phyloP scores from a whole-genome alignment of 2,113 vertebrate species.

The Arizona elegans region DNA sequence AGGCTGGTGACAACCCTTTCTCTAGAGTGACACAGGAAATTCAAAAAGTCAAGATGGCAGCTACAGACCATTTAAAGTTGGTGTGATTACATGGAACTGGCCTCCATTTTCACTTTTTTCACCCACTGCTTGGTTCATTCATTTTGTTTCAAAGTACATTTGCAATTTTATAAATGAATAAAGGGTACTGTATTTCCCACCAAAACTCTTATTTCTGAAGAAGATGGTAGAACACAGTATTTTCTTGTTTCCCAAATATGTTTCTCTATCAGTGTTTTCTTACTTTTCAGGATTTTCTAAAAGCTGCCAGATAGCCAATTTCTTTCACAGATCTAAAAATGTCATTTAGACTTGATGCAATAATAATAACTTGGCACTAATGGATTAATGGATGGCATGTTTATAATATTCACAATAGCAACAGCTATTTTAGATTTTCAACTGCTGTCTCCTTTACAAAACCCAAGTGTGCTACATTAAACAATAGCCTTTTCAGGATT shows the following conservation, averaged over 20 bases:
- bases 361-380: background rate
- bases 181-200: background rate
- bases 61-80: background rate
- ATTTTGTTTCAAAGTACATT: background rate
- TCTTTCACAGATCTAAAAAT: background rate
- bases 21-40: background rate
- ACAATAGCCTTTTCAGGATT: slow-evolving; percentile 4
- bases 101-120: background rate
- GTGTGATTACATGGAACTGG: background rate
- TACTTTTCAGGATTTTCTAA: background rate
- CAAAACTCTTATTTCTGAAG: background rate
- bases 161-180: background rate
- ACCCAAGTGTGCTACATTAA: background rate
- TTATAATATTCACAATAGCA: background rate
- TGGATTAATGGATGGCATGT: background rate
- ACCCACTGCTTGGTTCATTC: background rate
- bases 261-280: background rate
- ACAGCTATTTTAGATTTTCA: background rate
- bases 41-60: background rate
- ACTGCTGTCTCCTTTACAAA: background rate
- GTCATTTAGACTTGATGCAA: background rate
- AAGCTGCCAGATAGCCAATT: background rate
- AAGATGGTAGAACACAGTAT: background rate
- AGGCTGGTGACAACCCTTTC: background rate
- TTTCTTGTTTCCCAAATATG: background rate